Evolutionary conservation across 2,113 vertebrate species (phyloP).

Genomic region (Haemorhous mexicanus): DNA sequence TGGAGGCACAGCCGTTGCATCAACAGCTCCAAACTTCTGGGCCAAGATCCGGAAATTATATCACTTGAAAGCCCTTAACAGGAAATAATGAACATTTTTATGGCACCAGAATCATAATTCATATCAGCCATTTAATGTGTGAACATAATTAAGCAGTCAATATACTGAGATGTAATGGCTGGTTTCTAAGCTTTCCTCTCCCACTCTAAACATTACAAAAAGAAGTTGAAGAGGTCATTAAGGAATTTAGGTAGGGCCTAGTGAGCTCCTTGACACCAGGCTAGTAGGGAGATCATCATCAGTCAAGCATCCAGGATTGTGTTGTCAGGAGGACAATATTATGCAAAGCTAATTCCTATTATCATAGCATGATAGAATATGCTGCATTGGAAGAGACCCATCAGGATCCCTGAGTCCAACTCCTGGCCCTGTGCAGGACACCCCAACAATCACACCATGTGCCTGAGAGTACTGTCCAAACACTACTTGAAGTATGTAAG

Average conservation of each 20-base stretch:
- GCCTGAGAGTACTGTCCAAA: not conserved
- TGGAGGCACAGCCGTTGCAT: not conserved
- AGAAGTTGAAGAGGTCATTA: not conserved
- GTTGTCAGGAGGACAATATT: not conserved
- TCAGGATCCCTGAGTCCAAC: not conserved
- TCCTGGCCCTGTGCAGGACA: not conserved
- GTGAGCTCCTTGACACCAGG: not conserved
- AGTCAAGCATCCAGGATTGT: not conserved
- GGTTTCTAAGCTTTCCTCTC: not conserved
- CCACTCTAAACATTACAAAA: not conserved
- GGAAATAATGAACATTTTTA: conserved; percentile 47
- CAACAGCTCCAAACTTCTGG: conserved; percentile 32
- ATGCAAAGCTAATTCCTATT: not conserved
- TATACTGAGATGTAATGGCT: not conserved
- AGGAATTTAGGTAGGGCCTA: not conserved
- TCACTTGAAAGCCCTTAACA: conserved; percentile 23
- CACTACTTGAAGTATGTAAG: not conserved
- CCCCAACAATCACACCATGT: not conserved
- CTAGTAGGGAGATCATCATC: not conserved
- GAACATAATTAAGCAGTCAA: conserved; percentile 24
- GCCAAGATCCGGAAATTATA: conserved; percentile 40
- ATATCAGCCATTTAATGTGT: not conserved
- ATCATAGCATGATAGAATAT: not conserved
- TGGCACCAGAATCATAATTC: not conserved
- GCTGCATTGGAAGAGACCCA: not conserved